These are phyloP conservation scores for Plecotus auritus DNA, from an alignment of 2,113 vertebrate species.

Conservation along the genomic window DNA sequence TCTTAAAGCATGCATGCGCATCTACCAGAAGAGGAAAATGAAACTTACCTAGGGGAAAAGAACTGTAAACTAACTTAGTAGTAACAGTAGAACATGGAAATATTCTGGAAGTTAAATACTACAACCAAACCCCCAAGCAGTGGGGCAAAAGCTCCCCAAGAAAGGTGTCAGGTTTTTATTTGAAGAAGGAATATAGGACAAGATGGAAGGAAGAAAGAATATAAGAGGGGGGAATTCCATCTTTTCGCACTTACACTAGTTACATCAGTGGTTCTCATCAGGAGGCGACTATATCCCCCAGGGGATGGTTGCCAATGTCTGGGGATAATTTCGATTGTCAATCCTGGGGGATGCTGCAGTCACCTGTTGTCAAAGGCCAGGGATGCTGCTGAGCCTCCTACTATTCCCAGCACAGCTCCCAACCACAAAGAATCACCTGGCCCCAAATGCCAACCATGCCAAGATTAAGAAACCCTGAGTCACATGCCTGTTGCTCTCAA, in stretches of 20 bases:
- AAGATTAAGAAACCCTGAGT: background rate
- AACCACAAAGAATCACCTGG: background rate
- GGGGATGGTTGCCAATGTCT: fast-evolving
- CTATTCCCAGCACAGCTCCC: too few species aligned
- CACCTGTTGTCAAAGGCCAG: background rate
- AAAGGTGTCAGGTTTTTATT: background rate
- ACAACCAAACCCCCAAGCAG: background rate
- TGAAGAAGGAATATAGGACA: background rate
- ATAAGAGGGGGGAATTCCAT: too few species aligned
- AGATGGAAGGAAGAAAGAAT: background rate
- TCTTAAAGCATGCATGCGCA: background rate
- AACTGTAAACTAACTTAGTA: background rate
- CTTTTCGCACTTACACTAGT: background rate
- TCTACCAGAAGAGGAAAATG: background rate
- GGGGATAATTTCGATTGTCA: background rate
- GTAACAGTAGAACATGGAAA: background rate
- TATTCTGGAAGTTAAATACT: background rate
- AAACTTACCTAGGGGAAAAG: background rate
- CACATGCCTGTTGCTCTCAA: background rate
- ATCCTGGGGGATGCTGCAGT: background rate
- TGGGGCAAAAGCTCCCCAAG: background rate
- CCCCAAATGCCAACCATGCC: background rate
- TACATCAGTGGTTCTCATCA: background rate
- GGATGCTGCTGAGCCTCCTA: fast-evolving
- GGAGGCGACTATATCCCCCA: fast-evolving